Evolutionary conservation across 1,140 invertebrate species (phyloP), one percentile per base, ranked within the genome.

Genomic region (Eciton burchellii): DNA sequence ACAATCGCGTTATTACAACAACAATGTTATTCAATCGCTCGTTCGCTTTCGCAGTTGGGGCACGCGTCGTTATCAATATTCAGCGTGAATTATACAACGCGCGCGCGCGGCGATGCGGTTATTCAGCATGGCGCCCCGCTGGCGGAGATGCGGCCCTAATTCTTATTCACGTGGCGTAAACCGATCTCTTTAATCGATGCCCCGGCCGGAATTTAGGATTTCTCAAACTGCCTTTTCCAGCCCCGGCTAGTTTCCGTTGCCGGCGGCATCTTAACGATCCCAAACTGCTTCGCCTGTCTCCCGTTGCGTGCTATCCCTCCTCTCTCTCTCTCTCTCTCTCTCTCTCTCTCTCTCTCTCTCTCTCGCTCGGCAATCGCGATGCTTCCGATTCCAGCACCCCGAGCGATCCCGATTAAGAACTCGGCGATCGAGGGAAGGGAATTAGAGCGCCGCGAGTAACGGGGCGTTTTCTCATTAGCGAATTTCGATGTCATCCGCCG

Each of bases 371-470:
- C 79, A 29, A 16, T 9, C 41, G 6, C 12, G 45, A 76, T 68
- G 68, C 74, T 86, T 82, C 26, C 65, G 49, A 70, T 82, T 65
- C n/a, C 47, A 41, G 60, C 72, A 19, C 9, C 84, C 35, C 35
- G 52, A 82, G 19, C 41, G n/a, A 54, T 41, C 41, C 11, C 43
- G 21, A 35, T 77, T 73, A 72, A 73, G 66, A 41, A 19, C 56
- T 52, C 11, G 9, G 24, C 56, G 49, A 76, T 76, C 62, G 26
- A 79, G 41, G 45, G 45, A 52, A 77, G 81, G 79, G 83, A 87
- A 90, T 90, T 90, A 86, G 81, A 52, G 74, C 82, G 82, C 81
- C 62, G 82, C 88, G 88, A 90, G 89, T 87, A 91, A 84, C 68
- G 65, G 70, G 35, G 29, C 68, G 70, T 84, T 89, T 89, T 60